Percentiles rank a stretch among this genome's conserved stretches.
Evolutionary conservation across 2,888 invertebrate genomes (phyloP).

Genomic region (Dicranocentrus wangi): DNA sequence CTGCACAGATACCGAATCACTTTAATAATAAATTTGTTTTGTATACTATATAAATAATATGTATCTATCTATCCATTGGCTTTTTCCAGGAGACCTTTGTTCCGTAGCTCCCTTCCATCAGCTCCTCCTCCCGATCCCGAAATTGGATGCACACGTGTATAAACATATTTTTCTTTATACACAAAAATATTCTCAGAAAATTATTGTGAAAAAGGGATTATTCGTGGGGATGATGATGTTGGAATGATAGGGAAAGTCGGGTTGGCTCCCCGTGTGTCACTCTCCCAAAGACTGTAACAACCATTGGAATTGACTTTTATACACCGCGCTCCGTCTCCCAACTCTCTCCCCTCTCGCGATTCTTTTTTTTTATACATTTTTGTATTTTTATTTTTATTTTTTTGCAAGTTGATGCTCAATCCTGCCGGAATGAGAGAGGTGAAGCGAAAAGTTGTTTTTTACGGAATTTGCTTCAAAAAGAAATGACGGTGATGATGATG

Average conservation of each 20-base stretch:
- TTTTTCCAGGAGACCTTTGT: no score
- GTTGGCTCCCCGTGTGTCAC: constrained; percentile 21
- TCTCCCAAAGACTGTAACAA: constrained; percentile 24
- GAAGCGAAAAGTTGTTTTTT: constrained; percentile 38
- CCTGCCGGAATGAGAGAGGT: no score
- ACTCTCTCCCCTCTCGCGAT: not conserved
- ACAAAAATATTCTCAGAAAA: no score
- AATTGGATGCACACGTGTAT: not conserved
- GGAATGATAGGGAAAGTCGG: constrained; percentile 27
- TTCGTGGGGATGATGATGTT: not conserved
- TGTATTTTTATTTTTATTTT: no score
- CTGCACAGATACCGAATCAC: not conserved
- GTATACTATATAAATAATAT: no score
- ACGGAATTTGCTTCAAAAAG: constrained; percentile 15
- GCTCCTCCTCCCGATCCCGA: no score
- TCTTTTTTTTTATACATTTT: constrained; percentile 21
- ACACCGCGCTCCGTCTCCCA: not conserved
- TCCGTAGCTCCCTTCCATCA: no score
- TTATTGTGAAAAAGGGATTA: not conserved
- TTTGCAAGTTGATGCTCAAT: no score
- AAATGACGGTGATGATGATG: constrained; percentile 25
- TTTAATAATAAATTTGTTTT: constrained; percentile 9
- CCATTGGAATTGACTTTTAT: constrained; percentile 46
- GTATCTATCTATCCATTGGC: no score
- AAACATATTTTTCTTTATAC: not conserved